Evolutionary conservation across 2,113 vertebrate genomes (phyloP).

Genomic region (Micronycteris hirsuta): DNA sequence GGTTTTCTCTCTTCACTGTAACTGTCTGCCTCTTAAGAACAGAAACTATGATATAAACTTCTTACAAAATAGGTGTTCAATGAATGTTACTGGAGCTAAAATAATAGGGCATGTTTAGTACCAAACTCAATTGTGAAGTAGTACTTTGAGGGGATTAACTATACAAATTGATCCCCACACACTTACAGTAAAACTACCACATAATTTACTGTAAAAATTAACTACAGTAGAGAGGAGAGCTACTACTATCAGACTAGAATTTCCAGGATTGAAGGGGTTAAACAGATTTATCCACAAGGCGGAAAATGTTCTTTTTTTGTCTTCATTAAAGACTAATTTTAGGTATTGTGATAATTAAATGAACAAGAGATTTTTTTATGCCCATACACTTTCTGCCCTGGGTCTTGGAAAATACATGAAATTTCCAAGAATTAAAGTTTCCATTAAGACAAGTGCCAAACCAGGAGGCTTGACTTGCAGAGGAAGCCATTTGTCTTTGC

Average conservation of each 20-base stretch:
- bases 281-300: not conserved
- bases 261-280: constrained; percentile 21
- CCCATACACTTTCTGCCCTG: constrained; percentile 34
- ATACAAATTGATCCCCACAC: not conserved
- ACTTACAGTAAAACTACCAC: not conserved
- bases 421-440: constrained; percentile 81
- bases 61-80: not conserved
- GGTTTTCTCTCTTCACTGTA: not conserved
- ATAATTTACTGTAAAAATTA: not conserved
- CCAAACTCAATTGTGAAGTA: not conserved
- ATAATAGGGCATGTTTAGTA: not conserved
- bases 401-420: constrained; percentile 54
- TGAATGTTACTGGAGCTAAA: not conserved
- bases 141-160: not conserved
- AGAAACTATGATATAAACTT: not conserved
- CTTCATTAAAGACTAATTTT: constrained; percentile 73
- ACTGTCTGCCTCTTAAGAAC: not conserved
- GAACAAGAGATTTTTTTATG: constrained; percentile 59
- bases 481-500: constrained; percentile 42
- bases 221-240: not conserved
- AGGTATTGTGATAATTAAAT: constrained; percentile 62
- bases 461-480: constrained; percentile 51
- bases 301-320: not conserved
- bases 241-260: not conserved
- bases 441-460: constrained; percentile 74